These are phyloP conservation scores for Cyrtodaria siliqua DNA, from an alignment of 2,888 invertebrate genomes.

Conservation along the genomic window DNA sequence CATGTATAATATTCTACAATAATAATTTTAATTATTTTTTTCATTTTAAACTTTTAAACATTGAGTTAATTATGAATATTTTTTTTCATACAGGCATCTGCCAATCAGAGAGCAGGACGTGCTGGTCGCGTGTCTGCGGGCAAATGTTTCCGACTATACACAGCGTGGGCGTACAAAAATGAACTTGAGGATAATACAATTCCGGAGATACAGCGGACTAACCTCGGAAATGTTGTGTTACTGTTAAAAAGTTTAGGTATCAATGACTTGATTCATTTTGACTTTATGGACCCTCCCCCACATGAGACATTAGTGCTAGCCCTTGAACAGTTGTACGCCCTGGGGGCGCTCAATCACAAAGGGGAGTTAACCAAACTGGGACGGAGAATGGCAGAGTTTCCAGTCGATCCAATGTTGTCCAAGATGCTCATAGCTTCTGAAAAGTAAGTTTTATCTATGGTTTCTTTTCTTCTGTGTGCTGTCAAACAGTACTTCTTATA, in stretches of 20 bases:
- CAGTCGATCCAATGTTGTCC: constrained; percentile 99
- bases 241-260: constrained; percentile 98
- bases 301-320: constrained; percentile 90
- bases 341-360: constrained; percentile 98
- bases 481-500: too few species aligned
- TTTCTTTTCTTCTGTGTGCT: too few species aligned
- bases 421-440: constrained; percentile 99
- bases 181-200: constrained; percentile 99
- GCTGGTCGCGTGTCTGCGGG: constrained; percentile 97
- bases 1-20: too few species aligned
- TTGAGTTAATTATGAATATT: background rate
- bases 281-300: constrained; percentile 98
- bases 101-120: constrained; percentile 98
- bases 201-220: constrained; percentile 99
- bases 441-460: constrained; percentile 87
- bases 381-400: constrained; percentile 99
- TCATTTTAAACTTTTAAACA: background rate
- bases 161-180: constrained; percentile 99
- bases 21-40: too few species aligned
- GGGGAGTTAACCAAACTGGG: constrained; percentile 99
- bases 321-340: constrained; percentile 98
- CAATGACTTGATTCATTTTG: constrained; percentile 98
- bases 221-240: constrained; percentile 98
- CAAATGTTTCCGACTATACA: constrained; percentile 99
- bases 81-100: constrained; percentile 89